Conservation (phyloP, 2,113 vertebrate species). For the Misgurnus anguillicaudatus region DNA sequence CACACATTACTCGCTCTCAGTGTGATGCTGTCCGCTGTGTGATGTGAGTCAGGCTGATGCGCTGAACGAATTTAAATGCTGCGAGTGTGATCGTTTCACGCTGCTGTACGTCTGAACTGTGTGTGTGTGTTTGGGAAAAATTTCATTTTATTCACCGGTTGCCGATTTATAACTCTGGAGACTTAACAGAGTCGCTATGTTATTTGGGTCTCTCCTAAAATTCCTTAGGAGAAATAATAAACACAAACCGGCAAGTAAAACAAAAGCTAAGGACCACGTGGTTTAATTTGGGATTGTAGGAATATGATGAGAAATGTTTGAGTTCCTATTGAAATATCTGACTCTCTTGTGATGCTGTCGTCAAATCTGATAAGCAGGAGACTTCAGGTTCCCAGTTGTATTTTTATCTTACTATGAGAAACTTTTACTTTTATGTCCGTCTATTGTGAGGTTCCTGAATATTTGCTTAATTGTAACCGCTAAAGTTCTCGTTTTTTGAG, state of each 20-base stretch:
- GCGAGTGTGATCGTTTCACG: neutral
- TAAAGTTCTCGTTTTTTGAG: neutral
- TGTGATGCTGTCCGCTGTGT: no score
- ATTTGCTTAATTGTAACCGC: slow-evolving; percentile 1
- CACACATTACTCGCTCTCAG: neutral
- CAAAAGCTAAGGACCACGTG: no score
- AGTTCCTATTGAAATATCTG: neutral
- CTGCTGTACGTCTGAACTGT: neutral
- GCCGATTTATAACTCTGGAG: no score
- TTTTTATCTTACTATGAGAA: neutral
- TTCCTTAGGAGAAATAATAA: no score
- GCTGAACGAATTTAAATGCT: neutral
- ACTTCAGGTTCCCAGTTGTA: neutral
- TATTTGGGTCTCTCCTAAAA: no score
- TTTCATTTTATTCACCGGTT: no score
- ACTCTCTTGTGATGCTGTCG: neutral
- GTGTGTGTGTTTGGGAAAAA: neutral
- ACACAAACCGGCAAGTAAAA: no score
- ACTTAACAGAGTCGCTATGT: no score
- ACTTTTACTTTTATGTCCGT: slow-evolving; percentile 1
- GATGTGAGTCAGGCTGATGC: no score
- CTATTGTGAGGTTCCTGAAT: slow-evolving; percentile 7
- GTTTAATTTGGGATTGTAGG: no score
- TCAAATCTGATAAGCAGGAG: neutral
- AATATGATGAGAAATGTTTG: neutral